phyloP scores from a whole-genome alignment of 2,797 vertebrate genomes.

The Diplodus puntazzo region DNA sequence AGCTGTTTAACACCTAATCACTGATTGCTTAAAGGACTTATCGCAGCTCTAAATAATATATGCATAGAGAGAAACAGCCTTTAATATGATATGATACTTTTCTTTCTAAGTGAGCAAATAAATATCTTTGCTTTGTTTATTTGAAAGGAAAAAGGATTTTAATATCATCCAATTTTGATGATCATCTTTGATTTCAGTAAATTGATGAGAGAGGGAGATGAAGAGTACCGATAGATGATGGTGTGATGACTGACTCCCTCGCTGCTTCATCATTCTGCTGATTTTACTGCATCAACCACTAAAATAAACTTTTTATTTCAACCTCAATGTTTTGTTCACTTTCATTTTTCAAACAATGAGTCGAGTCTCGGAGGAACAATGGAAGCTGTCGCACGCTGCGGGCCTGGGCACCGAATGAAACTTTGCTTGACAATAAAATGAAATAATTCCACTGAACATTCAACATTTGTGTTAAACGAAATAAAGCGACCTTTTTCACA shows the following conservation, averaged over 20 bases:
- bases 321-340: neutral
- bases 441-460: neutral
- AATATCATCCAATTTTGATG: neutral
- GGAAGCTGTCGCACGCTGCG: neutral
- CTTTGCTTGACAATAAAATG: neutral
- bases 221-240: neutral
- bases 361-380: neutral
- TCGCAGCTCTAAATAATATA: neutral
- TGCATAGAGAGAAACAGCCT: neutral
- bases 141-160: neutral
- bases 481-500: neutral
- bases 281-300: conserved; percentile 4
- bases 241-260: neutral
- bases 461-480: neutral
- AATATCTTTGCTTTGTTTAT: neutral
- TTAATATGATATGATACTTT: neutral
- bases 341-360: neutral
- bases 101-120: neutral
- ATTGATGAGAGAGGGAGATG: neutral
- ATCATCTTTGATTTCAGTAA: neutral
- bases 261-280: neutral
- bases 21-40: neutral
- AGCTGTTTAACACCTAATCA: neutral
- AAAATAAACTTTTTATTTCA: neutral
- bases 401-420: neutral